Percentiles rank a stretch among this genome's conserved stretches.
Conservation (phyloP, 2,888 invertebrate genomes). For the Aethes cnicana region DNA sequence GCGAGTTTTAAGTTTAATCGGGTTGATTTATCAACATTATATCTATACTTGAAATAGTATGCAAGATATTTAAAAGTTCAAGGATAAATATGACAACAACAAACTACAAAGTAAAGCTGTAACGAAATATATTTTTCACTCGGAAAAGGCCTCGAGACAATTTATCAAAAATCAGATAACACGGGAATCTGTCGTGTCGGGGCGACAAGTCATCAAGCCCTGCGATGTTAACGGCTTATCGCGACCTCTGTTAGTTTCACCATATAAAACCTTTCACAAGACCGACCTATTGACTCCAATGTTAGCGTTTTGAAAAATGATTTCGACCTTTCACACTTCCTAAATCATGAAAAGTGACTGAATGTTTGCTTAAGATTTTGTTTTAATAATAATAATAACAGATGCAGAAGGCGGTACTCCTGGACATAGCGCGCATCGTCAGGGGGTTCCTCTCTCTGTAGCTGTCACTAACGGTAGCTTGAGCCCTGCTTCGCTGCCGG, state of each 20-base stretch:
- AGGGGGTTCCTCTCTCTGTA: too few relatives aligned
- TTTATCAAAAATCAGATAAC: conserved; percentile 63
- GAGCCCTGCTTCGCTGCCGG: too few relatives aligned
- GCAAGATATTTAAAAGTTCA: not conserved
- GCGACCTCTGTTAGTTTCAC: conserved; percentile 29
- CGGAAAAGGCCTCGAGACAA: conserved; percentile 37
- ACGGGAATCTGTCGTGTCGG: conserved; percentile 59
- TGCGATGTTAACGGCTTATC: conserved; percentile 31
- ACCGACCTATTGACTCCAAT: conserved; percentile 8
- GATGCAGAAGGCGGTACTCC: too few relatives aligned
- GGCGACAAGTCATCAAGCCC: conserved; percentile 51
- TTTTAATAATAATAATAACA: too few relatives aligned
- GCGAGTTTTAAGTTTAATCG: too few relatives aligned
- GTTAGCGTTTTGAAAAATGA: conserved; percentile 3
- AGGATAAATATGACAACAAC: not conserved
- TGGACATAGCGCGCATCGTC: too few relatives aligned
- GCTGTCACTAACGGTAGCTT: too few relatives aligned
- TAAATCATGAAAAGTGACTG: too few relatives aligned
- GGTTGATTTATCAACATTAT: not conserved
- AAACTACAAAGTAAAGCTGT: not conserved
- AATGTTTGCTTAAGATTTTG: too few relatives aligned
- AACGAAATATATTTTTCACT: conserved; percentile 23
- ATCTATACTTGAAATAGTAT: not conserved
- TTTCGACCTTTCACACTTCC: not conserved
- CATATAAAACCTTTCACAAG: conserved; percentile 18